A percentile compares a stretch with the other conserved stretches of the same genome.
These are phyloP conservation scores for Tipula unca DNA, from an alignment of 2,888 invertebrate species.

Conservation along the genomic window DNA sequence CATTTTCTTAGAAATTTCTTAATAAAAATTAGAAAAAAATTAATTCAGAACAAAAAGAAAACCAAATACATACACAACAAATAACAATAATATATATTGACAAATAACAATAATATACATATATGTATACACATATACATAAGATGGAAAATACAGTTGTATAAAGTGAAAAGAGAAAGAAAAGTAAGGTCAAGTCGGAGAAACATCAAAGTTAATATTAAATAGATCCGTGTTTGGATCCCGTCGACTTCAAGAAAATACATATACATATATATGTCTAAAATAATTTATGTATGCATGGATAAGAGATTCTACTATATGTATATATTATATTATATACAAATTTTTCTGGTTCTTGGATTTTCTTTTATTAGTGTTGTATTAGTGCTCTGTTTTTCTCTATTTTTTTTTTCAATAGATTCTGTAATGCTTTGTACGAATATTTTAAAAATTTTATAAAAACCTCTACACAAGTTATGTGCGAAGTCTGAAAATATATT, in stretches of 20 bases:
- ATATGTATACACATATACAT: too few relatives aligned
- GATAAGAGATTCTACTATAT: neutral
- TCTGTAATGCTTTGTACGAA: neutral
- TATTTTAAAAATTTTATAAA: neutral
- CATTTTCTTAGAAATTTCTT: neutral
- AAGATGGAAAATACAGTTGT: neutral
- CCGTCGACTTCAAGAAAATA: neutral
- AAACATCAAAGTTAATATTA: conserved; percentile 8
- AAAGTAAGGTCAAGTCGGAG: neutral
- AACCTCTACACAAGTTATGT: neutral
- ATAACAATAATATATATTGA: neutral
- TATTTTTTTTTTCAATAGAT: neutral
- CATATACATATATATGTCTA: neutral
- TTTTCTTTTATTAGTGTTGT: neutral
- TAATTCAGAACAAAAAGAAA: neutral
- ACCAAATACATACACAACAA: neutral
- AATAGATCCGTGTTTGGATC: neutral
- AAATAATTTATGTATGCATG: neutral
- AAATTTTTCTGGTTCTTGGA: neutral
- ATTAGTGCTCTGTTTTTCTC: neutral
- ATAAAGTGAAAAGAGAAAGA: neutral
- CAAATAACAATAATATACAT: neutral
- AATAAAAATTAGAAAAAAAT: neutral
- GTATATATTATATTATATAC: too few relatives aligned
- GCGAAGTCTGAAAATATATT: neutral